Evolutionary conservation across 2,113 vertebrate species (phyloP), one percentile per base, ranked within the genome.

Genomic region (Glareola pratincola): DNA sequence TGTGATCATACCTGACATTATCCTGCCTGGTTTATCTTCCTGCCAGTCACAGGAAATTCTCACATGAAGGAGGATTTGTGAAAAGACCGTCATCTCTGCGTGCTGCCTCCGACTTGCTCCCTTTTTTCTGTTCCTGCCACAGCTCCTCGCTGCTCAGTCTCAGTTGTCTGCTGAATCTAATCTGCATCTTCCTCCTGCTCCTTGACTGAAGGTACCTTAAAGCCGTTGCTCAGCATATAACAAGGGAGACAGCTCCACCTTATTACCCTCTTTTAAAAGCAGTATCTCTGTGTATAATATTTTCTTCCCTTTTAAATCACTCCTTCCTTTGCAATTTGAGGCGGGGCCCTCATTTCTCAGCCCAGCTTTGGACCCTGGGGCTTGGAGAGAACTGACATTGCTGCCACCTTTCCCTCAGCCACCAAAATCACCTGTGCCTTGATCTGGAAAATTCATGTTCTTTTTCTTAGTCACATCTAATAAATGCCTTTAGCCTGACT

Each of bases 61-160:
- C 89, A 90, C 75, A 84, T 87, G 92, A 94, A 97, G 94, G 94
- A 95, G 86, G 84, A 95, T 91, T 85, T 96, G 94, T 91, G 94
- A 95, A 93, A 82, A 94, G 71, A 51, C 59, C 60, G 1, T 84
- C 47, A 48, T 78, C 64, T 77, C 91, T 85, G 50, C 3, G 2
- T 91, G 73, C 37, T 87, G 92, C 53, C 66, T 90, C 60, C 54
- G 59, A 74, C 47, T 90, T 64, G 43, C 51, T 96, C 73, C 29
- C 17, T 53, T 90, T 96, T 91, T 92, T 87, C 85, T 87, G 75
- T 63, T 94, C 77, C 37, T 90, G 50, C 71, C 91, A 93, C 77
- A 94, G 79, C 48, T 95, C 62, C 37, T 89, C 88, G 79, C 41
- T 96, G 89, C 95, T 96, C 88, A 85, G 1, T 91, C 81, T 80